Percentiles rank a stretch among this genome's conserved stretches.
Conservation (phyloP, 1,140 invertebrate species). For the Kradibia gibbosae region DNA sequence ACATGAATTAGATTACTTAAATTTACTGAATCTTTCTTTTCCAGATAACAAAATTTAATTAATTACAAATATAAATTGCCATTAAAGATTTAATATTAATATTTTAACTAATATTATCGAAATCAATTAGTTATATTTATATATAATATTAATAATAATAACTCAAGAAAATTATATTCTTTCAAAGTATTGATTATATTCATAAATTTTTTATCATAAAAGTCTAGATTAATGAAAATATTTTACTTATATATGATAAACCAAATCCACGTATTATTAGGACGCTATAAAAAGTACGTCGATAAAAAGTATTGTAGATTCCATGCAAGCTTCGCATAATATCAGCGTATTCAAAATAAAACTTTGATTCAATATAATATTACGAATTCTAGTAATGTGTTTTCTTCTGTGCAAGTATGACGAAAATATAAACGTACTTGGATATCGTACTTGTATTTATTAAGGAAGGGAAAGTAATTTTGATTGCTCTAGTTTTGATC, state of each 20-base stretch:
- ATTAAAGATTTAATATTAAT: no score
- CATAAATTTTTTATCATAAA: no score
- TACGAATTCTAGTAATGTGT: not conserved
- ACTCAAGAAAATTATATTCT: not conserved
- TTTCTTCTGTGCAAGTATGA: not conserved
- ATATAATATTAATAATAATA: no score
- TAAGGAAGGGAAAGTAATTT: not conserved
- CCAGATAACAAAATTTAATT: not conserved
- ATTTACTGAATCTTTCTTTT: not conserved
- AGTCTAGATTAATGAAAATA: not conserved
- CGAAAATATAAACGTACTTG: slow-evolving; percentile 2
- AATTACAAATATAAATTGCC: no score
- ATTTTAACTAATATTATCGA: not conserved
- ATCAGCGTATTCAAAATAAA: not conserved
- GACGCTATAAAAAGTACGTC: not conserved
- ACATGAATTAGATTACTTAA: no score
- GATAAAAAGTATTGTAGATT: not conserved
- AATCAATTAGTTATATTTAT: not conserved
- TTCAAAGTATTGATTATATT: no score
- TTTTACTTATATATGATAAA: not conserved
- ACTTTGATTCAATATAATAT: not conserved
- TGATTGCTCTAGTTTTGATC: not conserved
- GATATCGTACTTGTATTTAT: not conserved
- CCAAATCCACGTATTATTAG: not conserved
- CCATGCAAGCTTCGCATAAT: not conserved